Base-by-base conservation (phyloP, 2,888 invertebrate species). In the Diadegma fenestrale region DNA sequence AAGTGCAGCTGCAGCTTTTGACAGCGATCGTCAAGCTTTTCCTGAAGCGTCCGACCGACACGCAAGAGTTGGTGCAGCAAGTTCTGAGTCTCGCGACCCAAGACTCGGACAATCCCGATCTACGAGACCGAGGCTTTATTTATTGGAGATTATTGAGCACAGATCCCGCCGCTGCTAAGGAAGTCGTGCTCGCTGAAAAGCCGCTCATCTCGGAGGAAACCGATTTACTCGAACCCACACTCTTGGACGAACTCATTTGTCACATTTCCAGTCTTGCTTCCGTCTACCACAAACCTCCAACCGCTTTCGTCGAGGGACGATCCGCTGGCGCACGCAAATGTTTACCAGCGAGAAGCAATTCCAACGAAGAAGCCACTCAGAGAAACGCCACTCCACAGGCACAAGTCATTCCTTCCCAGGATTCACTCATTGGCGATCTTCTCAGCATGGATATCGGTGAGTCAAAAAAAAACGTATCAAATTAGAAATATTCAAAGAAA, bases 201-300 rank as follows among this genome's bases (percentile, higher is more conserved):
- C 99, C 99, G 0, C 95, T 99, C 78, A 99, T 99, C 93, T 99
- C 99, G 0, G 99, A 99, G 94, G 99, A 99, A 95, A 99, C 99
- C 0, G 99, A 99, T 95, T 95, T 99, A 64, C 94, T 99, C 88
- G 99, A 99, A 94, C 99, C 99, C 0, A 99, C 99, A 0, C 95
- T 99, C 61, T 94, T 99, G 86, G 99, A 99, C 94, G 99, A 99
- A 94, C 96, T 99, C 81, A 99, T 99, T 92, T 99, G 99, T 93
- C 99, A 99, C 94, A 99, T 99, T 92, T 99, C 99, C 86, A 98
- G 98, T 64, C 95, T 99, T 88, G 99, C 99, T 0, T 98, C 99
- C 61, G 99, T 99, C 14, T 99, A 99, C 93, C 99, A 99, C 93
- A 99, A 99, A 94, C 99, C 99, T 30, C 99, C 99, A 0, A 98